phyloP scores from a whole-genome alignment of 2,888 invertebrate species.

The Cephus pygmeus region DNA sequence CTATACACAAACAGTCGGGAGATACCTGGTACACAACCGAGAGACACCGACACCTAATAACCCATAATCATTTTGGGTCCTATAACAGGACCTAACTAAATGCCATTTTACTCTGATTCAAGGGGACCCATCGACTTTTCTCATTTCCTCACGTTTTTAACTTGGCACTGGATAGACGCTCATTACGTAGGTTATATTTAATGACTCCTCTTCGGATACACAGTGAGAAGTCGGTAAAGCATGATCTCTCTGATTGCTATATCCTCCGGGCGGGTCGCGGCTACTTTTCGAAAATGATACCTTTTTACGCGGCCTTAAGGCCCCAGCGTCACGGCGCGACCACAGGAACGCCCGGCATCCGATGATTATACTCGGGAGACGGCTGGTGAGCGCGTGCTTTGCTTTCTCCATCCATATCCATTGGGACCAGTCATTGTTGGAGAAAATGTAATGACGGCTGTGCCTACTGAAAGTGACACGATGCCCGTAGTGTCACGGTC shows the following conservation, averaged over 20 bases:
- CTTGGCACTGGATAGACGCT: background rate
- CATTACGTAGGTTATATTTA: background rate
- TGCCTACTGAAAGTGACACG: background rate
- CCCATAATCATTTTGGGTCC: constrained; percentile 59
- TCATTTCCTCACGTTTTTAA: background rate
- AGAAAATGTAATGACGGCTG: background rate
- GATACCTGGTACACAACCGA: constrained; percentile 50
- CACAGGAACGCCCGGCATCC: constrained; percentile 44
- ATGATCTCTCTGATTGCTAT: background rate
- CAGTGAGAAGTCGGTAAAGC: background rate
- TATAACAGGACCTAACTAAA: constrained; percentile 61
- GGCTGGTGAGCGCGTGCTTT: background rate
- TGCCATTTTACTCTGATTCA: constrained; percentile 34
- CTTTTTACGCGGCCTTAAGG: constrained; percentile 37
- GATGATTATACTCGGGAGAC: constrained; percentile 34
- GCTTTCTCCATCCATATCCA: background rate
- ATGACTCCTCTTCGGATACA: background rate
- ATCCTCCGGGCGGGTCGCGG: background rate
- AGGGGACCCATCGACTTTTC: background rate
- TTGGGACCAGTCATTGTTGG: background rate
- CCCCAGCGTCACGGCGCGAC: constrained; percentile 25
- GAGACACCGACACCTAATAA: constrained; percentile 63
- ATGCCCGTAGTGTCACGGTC: background rate
- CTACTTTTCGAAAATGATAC: constrained; percentile 36
- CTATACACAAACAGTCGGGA: constrained; percentile 46